Evolutionary conservation across 2,888 invertebrate species (phyloP), one percentile per base, ranked within the genome.

Genomic region (Ommatoiulus sabulosus): DNA sequence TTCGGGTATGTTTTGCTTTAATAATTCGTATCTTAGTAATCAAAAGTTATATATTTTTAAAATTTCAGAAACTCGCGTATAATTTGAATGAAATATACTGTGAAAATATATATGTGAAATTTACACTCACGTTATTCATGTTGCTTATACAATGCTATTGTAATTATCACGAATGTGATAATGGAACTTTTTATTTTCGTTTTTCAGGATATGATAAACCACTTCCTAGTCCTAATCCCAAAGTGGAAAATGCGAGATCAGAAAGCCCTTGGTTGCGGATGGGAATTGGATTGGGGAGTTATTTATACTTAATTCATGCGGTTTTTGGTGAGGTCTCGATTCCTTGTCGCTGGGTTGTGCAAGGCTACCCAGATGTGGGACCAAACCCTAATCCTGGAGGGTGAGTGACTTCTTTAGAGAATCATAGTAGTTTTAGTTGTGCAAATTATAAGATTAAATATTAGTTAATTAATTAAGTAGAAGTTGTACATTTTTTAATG

Each of bases 291-390:
- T 91, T 92, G 88, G 93, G 92, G 43, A 92, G 92, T 90, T 90
- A 93, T 57, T 87, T 93, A 63, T 93, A 91, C 89, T 89, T 92
- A 72, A 91, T 92, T 43, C 91, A 92, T 87, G 91, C 91, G 91
- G 90, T 92, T 86, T 92, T 92, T 91, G 92, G 92, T 20, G 93
- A 93, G 89, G 92, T 91, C 7, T 92, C 92, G 0, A 90, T 93
- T 4, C 90, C 92, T 12, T 91, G 91, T 15, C 91, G 93, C 57
- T 93, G 93, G 93, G 91, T 91, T 1, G 92, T 92, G 8, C 90
- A 90, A 44, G 91, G 92, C 4, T 92, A 91, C 90, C 93, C 93
- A 10, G 90, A 92, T 88, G 89, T 90, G 86, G 92, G 92, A 44
- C 92, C 92, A 5, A 89, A 90, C 86, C 92, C 93, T 3, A 91